Evolutionary conservation across 2,113 vertebrate genomes (phyloP).

Genomic region (Paramormyrops kingsleyae): DNA sequence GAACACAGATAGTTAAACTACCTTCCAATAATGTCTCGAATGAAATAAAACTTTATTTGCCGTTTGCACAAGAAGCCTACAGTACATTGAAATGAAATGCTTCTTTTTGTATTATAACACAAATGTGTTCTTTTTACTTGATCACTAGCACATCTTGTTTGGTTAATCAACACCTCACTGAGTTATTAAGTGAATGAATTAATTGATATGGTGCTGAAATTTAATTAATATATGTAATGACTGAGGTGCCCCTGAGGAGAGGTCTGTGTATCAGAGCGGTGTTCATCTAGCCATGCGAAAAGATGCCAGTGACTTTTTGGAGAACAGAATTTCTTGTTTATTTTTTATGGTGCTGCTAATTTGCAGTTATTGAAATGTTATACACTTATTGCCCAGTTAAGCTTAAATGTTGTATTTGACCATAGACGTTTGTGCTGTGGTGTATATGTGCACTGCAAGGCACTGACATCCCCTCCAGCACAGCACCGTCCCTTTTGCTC

Average conservation of each 20-base stretch:
- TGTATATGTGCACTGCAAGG: background rate
- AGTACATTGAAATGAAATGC: background rate
- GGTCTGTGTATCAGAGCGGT: background rate
- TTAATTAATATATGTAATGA: background rate
- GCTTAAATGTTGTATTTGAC: background rate
- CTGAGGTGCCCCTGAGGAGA: background rate
- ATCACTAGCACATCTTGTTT: background rate
- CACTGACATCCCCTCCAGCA: background rate
- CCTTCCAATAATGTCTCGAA: background rate
- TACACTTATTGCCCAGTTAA: background rate
- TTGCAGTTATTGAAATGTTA: background rate
- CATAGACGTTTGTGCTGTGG: background rate
- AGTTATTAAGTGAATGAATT: background rate
- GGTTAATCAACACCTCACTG: background rate
- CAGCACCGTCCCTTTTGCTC: background rate
- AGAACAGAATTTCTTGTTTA: background rate
- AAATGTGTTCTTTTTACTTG: background rate
- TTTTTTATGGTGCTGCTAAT: background rate
- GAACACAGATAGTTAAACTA: background rate
- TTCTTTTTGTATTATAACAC: background rate
- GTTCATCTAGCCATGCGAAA: background rate
- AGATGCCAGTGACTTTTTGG: background rate
- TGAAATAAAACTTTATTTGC: background rate
- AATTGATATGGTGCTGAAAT: background rate
- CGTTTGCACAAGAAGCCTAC: background rate